Evolutionary conservation across 2,113 vertebrate genomes (phyloP).

Genomic region (Tauraco erythrolophus): DNA sequence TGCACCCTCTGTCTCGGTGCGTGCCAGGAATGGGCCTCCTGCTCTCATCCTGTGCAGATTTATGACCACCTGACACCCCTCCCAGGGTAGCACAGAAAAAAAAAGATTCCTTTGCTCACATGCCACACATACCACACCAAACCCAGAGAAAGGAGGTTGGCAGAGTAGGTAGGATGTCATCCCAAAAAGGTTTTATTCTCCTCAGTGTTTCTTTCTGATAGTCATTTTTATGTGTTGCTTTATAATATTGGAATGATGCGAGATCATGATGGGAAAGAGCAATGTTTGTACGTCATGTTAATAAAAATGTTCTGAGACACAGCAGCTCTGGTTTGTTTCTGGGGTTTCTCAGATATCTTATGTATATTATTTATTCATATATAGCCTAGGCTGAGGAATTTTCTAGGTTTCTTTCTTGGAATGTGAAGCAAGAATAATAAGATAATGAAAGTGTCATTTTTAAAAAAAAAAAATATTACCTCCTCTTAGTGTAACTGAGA

Average conservation of each 20-base stretch:
- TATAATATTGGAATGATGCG: conserved; percentile 7
- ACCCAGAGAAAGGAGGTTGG: not conserved
- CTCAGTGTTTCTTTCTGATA: not conserved
- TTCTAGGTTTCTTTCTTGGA: not conserved
- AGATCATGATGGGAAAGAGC: conserved; percentile 3
- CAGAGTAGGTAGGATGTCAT: not conserved
- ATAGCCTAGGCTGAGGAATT: not conserved
- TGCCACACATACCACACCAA: conserved; percentile 40
- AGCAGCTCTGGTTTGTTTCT: conserved; percentile 11
- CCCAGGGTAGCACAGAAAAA: not conserved
- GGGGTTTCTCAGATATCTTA: not conserved
- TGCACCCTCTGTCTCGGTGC: rapidly evolving
- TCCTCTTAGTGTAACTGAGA: not conserved
- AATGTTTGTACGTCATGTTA: not conserved
- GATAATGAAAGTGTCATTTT: not conserved
- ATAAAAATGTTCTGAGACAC: conserved; percentile 58
- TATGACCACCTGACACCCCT: not conserved
- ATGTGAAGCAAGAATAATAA: not conserved
- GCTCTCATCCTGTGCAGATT: not conserved
- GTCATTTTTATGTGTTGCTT: conserved; percentile 53
- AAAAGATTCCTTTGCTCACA: conserved; percentile 1
- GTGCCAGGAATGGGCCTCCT: not conserved
- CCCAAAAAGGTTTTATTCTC: conserved; percentile 12
- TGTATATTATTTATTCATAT: not conserved
- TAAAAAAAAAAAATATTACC: no score